These are phyloP conservation scores for Pseudorasbora parva DNA, from an alignment of 2,113 vertebrate species.

Conservation along the genomic window DNA sequence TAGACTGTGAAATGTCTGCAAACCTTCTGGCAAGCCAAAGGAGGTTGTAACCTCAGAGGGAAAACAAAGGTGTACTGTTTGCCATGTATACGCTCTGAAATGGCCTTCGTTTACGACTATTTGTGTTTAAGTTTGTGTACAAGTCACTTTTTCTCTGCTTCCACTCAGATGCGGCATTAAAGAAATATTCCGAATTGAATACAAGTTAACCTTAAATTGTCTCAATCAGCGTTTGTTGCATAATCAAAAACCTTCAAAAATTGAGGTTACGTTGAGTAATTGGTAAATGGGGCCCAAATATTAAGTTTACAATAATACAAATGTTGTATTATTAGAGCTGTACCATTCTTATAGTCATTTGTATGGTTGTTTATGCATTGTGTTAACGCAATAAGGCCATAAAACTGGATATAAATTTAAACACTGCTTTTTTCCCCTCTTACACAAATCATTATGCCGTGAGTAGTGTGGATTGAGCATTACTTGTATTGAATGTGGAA, in stretches of 20 bases:
- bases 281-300: background rate
- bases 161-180: background rate
- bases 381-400: too few species aligned
- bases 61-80: slow-evolving; percentile 63
- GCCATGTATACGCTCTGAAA: slow-evolving; percentile 5
- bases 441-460: background rate
- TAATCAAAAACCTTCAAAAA: too few species aligned
- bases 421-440: background rate
- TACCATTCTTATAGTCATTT: background rate
- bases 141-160: background rate
- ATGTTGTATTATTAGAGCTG: background rate
- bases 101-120: background rate
- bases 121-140: background rate
- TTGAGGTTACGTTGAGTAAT: too few species aligned
- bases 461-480: background rate
- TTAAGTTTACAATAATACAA: background rate
- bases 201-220: too few species aligned
- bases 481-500: background rate
- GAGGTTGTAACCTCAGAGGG: slow-evolving; percentile 35
- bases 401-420: too few species aligned
- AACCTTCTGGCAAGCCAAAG: slow-evolving; percentile 56
- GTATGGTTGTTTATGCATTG: too few species aligned
- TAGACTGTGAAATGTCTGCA: slow-evolving; percentile 45
- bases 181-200: background rate
- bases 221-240: too few species aligned